Evolutionary conservation across 2,888 invertebrate species (phyloP), one percentile per base, ranked within the genome.

Genomic region (Phengaris arion): DNA sequence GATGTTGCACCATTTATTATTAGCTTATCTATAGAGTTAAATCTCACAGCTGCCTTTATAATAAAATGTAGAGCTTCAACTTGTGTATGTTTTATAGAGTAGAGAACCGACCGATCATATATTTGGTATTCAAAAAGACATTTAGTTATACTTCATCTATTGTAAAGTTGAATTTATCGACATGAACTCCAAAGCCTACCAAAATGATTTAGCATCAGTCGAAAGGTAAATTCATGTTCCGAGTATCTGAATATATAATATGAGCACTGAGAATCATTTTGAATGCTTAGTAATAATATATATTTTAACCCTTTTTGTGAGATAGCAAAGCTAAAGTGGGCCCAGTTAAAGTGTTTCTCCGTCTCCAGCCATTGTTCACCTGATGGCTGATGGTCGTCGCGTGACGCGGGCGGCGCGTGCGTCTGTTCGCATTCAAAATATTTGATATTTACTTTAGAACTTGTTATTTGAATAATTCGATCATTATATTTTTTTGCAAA

Each of bases 331-430:
- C 83, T 91, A 92, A 91, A 83, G 88, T 84, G 79, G 81, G 78
- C 80, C 83, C 85, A 86, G 92, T 92, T 91, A 91, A 92, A 92
- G 91, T 91, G 90, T 92, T 90, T 92, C 89, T 86, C 89, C 82
- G 85, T 80, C 82, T 81, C 12, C 88, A 48, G 68, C 77, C 84
- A 92, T 92, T 92, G 91, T 93, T 91, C 84, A 83, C 83, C 81
- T 89, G 91, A 92, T 90, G 90, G 90, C 81, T 89, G 91, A 92
- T 90, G 90, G 90, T 92, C 88, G 88, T 89, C 86, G 89, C 87
- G 87, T 92, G 91, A 90, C 92, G 91, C 86, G 83, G 83, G 81
- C 84, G 86, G 89, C 89, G 91, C 91, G 92, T 91, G 92, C 90
- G 88, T 84, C 80, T 89, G 80, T 86, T 86, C 83, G 90, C 90